A percentile compares a stretch with the other conserved stretches of the same genome.
phyloP scores from a whole-genome alignment of 2,888 invertebrate species.

The Dione vanillae region DNA sequence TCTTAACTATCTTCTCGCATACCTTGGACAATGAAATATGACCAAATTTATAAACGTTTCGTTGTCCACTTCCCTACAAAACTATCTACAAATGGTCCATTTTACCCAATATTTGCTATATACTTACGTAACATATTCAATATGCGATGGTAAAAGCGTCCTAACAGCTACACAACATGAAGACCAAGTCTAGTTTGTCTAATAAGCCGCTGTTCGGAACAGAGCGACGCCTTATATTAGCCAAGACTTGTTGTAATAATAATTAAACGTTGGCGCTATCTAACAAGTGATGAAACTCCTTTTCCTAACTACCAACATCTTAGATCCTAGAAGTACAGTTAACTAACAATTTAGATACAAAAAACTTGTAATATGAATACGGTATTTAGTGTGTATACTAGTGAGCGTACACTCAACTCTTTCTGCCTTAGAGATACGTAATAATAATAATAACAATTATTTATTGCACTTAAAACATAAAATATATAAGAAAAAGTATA shows the following conservation, averaged over 20 bases:
- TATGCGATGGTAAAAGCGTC: neutral
- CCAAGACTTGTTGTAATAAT: slow-evolving; percentile 71
- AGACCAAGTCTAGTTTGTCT: slow-evolving; percentile 36
- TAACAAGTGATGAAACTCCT: slow-evolving; percentile 63
- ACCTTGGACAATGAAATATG: too few relatives aligned
- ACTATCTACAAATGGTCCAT: too few relatives aligned
- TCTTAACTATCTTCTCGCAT: too few relatives aligned
- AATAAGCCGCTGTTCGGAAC: slow-evolving; percentile 55
- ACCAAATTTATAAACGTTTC: too few relatives aligned
- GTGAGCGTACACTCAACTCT: too few relatives aligned
- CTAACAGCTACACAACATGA: slow-evolving; percentile 22
- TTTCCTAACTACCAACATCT: slow-evolving; percentile 73
- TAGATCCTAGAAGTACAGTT: too few relatives aligned
- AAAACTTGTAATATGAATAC: slow-evolving; percentile 16
- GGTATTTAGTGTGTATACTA: too few relatives aligned
- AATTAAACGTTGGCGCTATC: slow-evolving; percentile 66
- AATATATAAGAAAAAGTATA: too few relatives aligned
- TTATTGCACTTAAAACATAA: too few relatives aligned
- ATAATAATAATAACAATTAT: too few relatives aligned
- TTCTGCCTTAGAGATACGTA: too few relatives aligned
- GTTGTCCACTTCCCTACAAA: too few relatives aligned
- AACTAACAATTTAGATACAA: slow-evolving; percentile 36
- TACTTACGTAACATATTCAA: neutral
- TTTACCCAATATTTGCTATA: neutral
- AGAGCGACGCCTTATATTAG: slow-evolving; percentile 68